Conservation (phyloP, 1,140 invertebrate species). For the Theocolax elegans region DNA sequence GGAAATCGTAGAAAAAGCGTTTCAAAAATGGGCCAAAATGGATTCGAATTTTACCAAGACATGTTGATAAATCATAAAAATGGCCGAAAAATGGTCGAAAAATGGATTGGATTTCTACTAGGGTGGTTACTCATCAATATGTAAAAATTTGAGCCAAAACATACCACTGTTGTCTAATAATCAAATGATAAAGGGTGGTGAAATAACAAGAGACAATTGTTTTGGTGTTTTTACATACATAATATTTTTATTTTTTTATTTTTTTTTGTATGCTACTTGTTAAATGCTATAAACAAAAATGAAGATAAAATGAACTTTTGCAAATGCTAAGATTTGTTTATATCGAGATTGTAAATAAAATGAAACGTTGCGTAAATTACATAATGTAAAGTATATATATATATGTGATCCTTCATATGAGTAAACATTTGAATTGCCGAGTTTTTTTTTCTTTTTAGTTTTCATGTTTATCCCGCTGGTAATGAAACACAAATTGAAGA, state of each 20-base stretch:
- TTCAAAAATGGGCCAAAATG: too few relatives aligned
- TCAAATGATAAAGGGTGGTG: too few relatives aligned
- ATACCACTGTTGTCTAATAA: too few relatives aligned
- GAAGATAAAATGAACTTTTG: constrained; percentile 47
- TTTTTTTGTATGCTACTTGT: constrained; percentile 47
- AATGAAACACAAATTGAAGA: constrained; percentile 25
- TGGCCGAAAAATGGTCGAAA: too few relatives aligned
- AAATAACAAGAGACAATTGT: not conserved
- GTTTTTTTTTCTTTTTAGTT: constrained; percentile 16
- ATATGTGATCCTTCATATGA: constrained; percentile 41
- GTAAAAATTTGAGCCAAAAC: too few relatives aligned
- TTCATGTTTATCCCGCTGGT: constrained; percentile 26
- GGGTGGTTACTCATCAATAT: too few relatives aligned
- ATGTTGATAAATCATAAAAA: too few relatives aligned
- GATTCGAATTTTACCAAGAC: too few relatives aligned
- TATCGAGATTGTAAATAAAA: constrained; percentile 36
- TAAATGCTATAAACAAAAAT: constrained; percentile 57
- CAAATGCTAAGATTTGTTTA: constrained; percentile 54
- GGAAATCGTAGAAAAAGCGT: too few relatives aligned
- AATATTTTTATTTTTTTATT: constrained; percentile 48
- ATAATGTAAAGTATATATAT: constrained; percentile 31
- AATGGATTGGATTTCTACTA: too few relatives aligned
- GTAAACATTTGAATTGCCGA: constrained; percentile 41
- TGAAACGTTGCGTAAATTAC: constrained; percentile 27
- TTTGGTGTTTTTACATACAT: constrained; percentile 49